Evolutionary conservation across 2,113 vertebrate genomes (phyloP).

Genomic region (Nestor notabilis): DNA sequence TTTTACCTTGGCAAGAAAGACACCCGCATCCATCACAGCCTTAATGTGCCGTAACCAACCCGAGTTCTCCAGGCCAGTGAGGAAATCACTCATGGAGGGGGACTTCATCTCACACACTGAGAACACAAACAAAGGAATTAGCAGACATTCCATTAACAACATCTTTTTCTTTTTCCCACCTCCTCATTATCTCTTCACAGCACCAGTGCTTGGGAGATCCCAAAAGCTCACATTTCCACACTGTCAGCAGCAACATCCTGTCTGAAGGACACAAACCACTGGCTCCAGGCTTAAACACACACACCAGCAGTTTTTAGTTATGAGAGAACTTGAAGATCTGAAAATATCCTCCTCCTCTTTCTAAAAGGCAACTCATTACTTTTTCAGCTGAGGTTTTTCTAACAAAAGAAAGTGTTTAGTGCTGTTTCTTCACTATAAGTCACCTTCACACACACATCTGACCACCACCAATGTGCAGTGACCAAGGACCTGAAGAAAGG

Average conservation of each 20-base stretch:
- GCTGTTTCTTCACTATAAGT: neutral
- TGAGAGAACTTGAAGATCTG: neutral
- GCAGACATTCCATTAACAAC: neutral
- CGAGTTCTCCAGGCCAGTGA: slow-evolving; percentile 83
- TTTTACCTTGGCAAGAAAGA: slow-evolving; percentile 83
- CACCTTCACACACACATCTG: neutral
- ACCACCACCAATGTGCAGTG: neutral
- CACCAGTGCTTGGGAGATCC: neutral
- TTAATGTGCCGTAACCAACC: slow-evolving; percentile 87
- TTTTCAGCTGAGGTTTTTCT: neutral
- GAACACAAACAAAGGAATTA: neutral
- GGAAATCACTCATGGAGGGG: slow-evolving; percentile 83
- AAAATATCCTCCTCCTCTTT: neutral
- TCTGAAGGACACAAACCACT: neutral
- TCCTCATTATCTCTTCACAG: neutral
- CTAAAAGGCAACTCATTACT: neutral
- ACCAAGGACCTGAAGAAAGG: neutral
- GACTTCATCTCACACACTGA: slow-evolving; percentile 82
- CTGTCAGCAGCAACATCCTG: neutral
- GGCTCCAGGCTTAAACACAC: neutral
- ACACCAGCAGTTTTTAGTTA: neutral
- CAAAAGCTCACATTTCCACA: accelerated
- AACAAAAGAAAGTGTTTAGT: neutral
- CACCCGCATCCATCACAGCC: slow-evolving; percentile 82
- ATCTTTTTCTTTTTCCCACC: neutral